Conservation (phyloP, 2,113 vertebrate species). For the Sander lucioperca region DNA sequence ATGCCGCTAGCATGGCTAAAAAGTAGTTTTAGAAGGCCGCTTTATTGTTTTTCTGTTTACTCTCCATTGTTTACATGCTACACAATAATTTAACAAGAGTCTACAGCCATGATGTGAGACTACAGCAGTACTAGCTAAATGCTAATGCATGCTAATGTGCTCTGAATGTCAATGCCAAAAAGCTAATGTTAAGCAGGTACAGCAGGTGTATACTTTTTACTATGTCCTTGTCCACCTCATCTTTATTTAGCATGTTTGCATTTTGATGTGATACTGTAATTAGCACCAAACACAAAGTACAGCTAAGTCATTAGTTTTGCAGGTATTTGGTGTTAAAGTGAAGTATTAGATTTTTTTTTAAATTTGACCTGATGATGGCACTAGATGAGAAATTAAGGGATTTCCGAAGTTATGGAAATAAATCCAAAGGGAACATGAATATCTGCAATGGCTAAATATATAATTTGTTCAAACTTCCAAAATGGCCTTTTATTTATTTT, state of each 20-base stretch:
- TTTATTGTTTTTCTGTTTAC: too few relatives aligned
- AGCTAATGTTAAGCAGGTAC: neutral
- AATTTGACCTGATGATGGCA: neutral
- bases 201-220: too few relatives aligned
- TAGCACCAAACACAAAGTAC: neutral
- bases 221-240: neutral
- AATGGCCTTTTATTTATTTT: constrained; percentile 17
- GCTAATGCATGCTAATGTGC: neutral
- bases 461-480: neutral
- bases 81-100: too few relatives aligned
- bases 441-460: neutral
- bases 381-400: neutral
- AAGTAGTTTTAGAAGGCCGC: too few relatives aligned
- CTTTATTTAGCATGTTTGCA: neutral
- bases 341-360: too few relatives aligned
- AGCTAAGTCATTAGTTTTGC: neutral
- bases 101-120: neutral
- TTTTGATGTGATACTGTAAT: neutral
- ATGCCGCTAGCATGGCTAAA: neutral
- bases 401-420: neutral
- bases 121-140: neutral
- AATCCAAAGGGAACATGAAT: neutral
- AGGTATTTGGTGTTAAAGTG: too few relatives aligned
- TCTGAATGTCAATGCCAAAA: neutral
- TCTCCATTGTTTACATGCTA: too few relatives aligned